Conservation (phyloP, 2,888 invertebrate species). For the Ferdinandea cuprea region DNA sequence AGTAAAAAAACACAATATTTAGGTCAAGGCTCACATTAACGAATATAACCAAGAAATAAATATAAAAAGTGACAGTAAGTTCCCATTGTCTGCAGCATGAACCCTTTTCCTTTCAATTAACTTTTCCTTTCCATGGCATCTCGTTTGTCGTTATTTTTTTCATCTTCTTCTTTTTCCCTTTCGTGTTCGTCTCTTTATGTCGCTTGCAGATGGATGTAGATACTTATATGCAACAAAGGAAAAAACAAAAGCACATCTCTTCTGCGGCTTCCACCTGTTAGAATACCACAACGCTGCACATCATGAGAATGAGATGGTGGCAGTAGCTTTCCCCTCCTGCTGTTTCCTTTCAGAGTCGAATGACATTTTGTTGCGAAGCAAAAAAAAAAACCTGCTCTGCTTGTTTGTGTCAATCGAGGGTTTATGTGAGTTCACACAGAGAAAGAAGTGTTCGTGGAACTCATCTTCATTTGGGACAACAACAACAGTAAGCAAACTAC, state of each 20-base stretch:
- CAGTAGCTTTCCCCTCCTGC: constrained; percentile 44
- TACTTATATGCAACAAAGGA: constrained; percentile 13
- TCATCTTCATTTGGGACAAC: constrained; percentile 41
- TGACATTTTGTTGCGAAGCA: constrained; percentile 54
- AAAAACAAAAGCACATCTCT: background rate
- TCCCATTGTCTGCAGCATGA: constrained; percentile 46
- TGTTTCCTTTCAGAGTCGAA: constrained; percentile 5
- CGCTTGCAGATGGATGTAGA: constrained; percentile 49
- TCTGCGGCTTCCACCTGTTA: constrained; percentile 62
- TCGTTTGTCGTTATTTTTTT: constrained; percentile 35
- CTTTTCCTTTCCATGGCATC: constrained; percentile 64
- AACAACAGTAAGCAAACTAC: background rate
- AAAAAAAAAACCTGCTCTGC: constrained; percentile 48
- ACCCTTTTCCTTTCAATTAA: constrained; percentile 72
- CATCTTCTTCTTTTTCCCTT: background rate
- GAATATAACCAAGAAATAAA: constrained; percentile 37
- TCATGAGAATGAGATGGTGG: constrained; percentile 38
- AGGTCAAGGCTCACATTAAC: constrained; percentile 65
- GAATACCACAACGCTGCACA: constrained; percentile 60
- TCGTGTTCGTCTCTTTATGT: constrained; percentile 4
- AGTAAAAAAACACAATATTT: constrained; percentile 24
- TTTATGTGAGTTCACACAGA: constrained; percentile 29
- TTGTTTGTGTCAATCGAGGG: constrained; percentile 6
- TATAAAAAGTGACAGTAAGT: constrained; percentile 57
- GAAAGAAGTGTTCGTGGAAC: constrained; percentile 36